These are phyloP conservation scores for Polypterus senegalus DNA, from an alignment of 2,113 vertebrate genomes.

Conservation along the genomic window DNA sequence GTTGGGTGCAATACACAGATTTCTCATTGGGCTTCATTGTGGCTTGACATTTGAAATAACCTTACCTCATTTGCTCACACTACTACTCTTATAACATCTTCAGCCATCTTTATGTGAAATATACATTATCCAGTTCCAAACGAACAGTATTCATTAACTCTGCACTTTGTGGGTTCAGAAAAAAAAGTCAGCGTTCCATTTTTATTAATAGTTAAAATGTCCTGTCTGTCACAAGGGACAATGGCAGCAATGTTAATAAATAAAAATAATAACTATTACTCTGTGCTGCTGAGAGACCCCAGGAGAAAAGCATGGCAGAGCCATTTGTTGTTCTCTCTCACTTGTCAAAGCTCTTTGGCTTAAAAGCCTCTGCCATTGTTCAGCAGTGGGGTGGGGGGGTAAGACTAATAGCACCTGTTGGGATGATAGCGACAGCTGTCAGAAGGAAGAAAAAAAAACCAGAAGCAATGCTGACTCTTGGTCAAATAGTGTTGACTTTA, in stretches of 20 bases:
- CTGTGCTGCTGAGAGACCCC: constrained; percentile 52
- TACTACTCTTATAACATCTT: constrained; percentile 11
- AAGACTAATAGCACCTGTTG: constrained; percentile 75
- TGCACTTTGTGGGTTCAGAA: constrained; percentile 36
- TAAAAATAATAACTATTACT: constrained; percentile 78
- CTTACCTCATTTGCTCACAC: constrained; percentile 14
- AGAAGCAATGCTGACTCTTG: constrained; percentile 16
- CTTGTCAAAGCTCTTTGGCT: constrained; percentile 78
- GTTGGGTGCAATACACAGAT: constrained; percentile 4
- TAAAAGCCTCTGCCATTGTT: constrained; percentile 80
- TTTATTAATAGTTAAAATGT: constrained; percentile 84
- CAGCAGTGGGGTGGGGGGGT: constrained; percentile 28
- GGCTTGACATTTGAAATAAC: background rate
- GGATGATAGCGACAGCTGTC: constrained; percentile 70
- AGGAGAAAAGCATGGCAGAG: constrained; percentile 45
- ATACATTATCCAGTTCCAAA: constrained; percentile 48
- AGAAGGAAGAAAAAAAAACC: constrained; percentile 19
- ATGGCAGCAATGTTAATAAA: constrained; percentile 71
- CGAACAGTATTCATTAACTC: constrained; percentile 45
- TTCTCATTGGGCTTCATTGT: constrained; percentile 10
- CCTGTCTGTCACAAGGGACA: constrained; percentile 65
- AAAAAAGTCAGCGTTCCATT: constrained; percentile 41
- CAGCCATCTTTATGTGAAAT: constrained; percentile 33
- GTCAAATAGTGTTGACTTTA: constrained; percentile 14
- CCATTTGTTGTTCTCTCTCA: constrained; percentile 81